Base-by-base conservation (phyloP, 2,113 vertebrate species). In the Heptranchias perlo region DNA sequence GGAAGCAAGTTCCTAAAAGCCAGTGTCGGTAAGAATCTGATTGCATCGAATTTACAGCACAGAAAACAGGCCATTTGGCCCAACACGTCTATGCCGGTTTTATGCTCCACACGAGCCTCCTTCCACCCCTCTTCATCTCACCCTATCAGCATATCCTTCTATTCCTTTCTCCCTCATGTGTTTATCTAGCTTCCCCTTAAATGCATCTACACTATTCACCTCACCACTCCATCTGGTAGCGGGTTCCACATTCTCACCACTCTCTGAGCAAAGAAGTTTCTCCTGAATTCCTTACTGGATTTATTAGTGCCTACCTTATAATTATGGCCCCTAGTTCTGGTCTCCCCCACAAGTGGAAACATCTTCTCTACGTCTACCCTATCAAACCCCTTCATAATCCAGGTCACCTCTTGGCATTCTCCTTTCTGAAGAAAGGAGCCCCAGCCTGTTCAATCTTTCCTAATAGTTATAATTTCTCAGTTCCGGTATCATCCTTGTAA, bases 1-100 rank as follows among this genome's bases (percentile, higher is more conserved):
- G 96, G 96, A 4, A 92, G 58, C 0, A 1, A 0, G 44, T 96
- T 96, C 62, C 96, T 96, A 1, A 54, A 96, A 92, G 96, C 95
- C 39, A 96, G 89, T 0, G 0, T 96, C 1, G 93, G 93, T 91
- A 76, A 65, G 89, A 39, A 93, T 62, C 35, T 39, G 25, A 6
- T 91, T 52, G 13, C 39, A 16, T 18, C 1, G n/a, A 28, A 13
- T 87, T 8, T 52, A 13, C 44, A 10, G 8, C 47, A 6, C 31
- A 14, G 8, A 10, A n/a, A 14, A 1, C 28, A 1, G 31, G 25
- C 31, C 52, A 54, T 91, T 58, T 18, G 21, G 28, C 28, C 86
- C 52, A 87, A 87, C 23, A n/a, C 3, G 25, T 3, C 2, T 10
- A 54, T 13, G 25, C 52, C 18, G 10, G 28, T 54, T 31, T 31